phyloP scores from a whole-genome alignment of 1,140 invertebrate genomes.

The Paraescarpia echinospica region DNA sequence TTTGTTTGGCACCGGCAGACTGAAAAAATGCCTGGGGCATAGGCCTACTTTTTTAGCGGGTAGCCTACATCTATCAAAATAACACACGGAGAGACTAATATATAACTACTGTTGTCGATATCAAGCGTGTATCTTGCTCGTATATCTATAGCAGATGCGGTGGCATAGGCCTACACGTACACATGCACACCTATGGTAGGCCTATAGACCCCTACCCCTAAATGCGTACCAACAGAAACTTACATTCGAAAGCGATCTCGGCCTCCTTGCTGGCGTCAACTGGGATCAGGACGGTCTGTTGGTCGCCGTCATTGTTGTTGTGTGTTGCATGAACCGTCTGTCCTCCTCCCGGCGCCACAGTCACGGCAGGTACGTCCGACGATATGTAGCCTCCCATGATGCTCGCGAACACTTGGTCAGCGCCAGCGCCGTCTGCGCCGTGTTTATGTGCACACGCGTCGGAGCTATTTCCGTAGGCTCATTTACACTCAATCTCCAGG shows the following conservation, averaged over 20 bases:
- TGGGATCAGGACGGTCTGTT: background rate
- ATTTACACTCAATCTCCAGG: background rate
- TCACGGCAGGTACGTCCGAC: background rate
- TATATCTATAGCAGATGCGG: background rate
- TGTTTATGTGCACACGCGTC: background rate
- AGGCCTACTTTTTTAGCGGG: background rate
- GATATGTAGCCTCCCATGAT: background rate
- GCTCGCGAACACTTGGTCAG: background rate
- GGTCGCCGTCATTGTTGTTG: background rate
- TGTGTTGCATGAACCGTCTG: background rate
- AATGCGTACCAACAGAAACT: background rate
- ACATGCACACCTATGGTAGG: no score
- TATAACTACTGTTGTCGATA: background rate
- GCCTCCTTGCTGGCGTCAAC: constrained; percentile 5
- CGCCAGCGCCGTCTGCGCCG: background rate
- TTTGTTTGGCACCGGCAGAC: background rate
- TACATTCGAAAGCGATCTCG: constrained; percentile 11
- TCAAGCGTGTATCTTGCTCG: background rate
- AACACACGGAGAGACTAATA: background rate
- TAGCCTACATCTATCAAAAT: background rate
- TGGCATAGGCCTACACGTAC: background rate
- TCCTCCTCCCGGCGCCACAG: background rate
- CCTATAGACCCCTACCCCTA: no score
- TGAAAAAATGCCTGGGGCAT: background rate
- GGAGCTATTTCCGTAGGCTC: background rate